Evolutionary conservation across 2,797 vertebrate species (phyloP), one percentile per base, ranked within the genome.

Genomic region (Myotis planiceps): DNA sequence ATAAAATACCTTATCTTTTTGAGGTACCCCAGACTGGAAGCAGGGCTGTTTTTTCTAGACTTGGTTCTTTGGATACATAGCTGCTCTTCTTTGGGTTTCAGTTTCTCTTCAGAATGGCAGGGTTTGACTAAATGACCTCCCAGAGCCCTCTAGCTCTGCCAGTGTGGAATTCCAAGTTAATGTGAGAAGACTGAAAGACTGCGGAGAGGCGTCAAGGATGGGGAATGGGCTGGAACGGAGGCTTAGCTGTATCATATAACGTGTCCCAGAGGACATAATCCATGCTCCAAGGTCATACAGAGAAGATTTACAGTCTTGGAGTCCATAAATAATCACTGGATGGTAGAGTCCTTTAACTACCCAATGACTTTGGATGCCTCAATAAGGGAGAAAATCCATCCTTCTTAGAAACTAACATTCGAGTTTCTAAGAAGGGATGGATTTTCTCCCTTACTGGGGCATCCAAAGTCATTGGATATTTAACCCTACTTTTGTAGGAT

Each of bases 241-340:
- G 58, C 66, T 94, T 29, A 14, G 76, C 66, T 42, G 60, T 95
- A 90, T 94, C 84, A 34, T 8, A 51, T 94, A 90, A 92, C 69
- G 2, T 45, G 81, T 92, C 95, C 51, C 95, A 55, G 69, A 95
- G 93, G 92, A 96, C 34, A 23, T 49, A 85, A 94, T 71, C 78
- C 78, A 82, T 90, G 69, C 25, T 78, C 60, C 51, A 85, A 71
- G 96, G 93, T 96, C 96, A 88, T 65, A 68, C 51, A 89, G 89
- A 82, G 80, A 92, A 92, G 91, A 97, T 94, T 94, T 93, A 92
- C 49, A 90, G 84, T 53, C 55, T 86, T 72, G 2, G n/a, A 96
- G 84, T 85, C 58, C 81, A 96, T 96, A 97, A 97, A 97, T 97
- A 96, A 95, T 58, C 66, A 21, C 53, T 45, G 81, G 68, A 81